Base-by-base conservation (phyloP, 2,888 invertebrate species). In the Meteorus cinctellus region DNA sequence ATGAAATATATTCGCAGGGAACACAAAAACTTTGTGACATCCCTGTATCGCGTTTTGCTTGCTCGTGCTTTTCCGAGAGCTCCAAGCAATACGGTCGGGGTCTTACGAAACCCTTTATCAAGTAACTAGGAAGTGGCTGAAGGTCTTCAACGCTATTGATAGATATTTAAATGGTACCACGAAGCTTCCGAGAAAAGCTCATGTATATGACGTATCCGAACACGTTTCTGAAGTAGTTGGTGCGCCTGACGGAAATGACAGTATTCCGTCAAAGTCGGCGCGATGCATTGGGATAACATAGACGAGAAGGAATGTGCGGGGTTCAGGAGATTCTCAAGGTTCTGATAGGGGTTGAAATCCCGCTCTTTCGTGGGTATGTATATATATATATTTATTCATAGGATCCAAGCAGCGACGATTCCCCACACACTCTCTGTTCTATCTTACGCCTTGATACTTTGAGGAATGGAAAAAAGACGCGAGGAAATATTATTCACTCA, bases 201-300 rank as follows among this genome's bases (percentile, higher is more conserved):
- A 29, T 48, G 63, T 29, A 14, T n/a, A 14, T 19, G 14, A 29
- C 36, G 10, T 62, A 24, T n/a, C 2, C 36, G 19, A 16, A 45
- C 36, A 72, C 75, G 68, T 73, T 74, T 65, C 72, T 72, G 71
- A 72, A 63, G 34, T 74, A 75, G 77, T 75, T 70, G 78, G 76
- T 79, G 81, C 79, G 80, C 80, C 81, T 76, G 79, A 81, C 81
- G 81, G 81, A 83, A 83, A 75, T 83, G 81, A 79, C 82, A 81
- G 81, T 80, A 77, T 78, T 83, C 81, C 83, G 81, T 83, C 82
- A 81, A 65, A 78, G 72, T 78, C 75, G 77, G 77, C 76, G 79
- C 75, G 19, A 41, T 55, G n/a, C 71, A 82, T 65, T 75, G 73
- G 82, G 83, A 51, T 63, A 82, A 67, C 79, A 83, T 81, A 41